phyloP scores from a whole-genome alignment of 2,888 invertebrate genomes.

The Thalpophila matura region DNA sequence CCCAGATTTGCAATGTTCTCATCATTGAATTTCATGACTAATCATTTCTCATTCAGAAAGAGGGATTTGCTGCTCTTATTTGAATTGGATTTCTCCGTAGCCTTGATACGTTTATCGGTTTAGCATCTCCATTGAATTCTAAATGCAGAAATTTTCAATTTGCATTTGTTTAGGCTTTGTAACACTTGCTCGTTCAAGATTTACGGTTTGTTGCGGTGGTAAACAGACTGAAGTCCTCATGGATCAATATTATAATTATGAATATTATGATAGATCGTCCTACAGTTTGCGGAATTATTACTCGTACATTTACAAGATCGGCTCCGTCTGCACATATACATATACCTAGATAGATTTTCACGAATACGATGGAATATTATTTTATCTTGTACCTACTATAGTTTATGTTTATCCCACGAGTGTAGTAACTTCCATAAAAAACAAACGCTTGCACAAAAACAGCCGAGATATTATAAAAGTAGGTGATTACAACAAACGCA shows the following conservation, averaged over 20 bases:
- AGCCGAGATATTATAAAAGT: slow-evolving; percentile 24
- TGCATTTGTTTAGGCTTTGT: slow-evolving; percentile 29
- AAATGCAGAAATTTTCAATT: slow-evolving; percentile 33
- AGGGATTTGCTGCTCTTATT: slow-evolving; percentile 14
- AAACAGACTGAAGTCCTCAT: slow-evolving; percentile 20
- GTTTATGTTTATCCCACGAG: slow-evolving; percentile 7
- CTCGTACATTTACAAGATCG: slow-evolving; percentile 19
- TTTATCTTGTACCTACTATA: neutral
- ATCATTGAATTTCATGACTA: slow-evolving; percentile 8
- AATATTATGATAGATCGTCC: slow-evolving; percentile 41
- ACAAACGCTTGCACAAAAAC: slow-evolving; percentile 17
- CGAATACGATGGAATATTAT: too few species aligned
- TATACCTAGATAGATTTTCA: too few species aligned
- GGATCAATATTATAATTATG: slow-evolving; percentile 35
- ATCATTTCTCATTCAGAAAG: slow-evolving; percentile 16
- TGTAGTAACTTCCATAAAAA: slow-evolving; percentile 2
- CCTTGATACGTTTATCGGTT: slow-evolving; percentile 25
- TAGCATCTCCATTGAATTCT: slow-evolving; percentile 21
- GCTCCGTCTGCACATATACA: slow-evolving; percentile 11
- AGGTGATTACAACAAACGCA: slow-evolving; percentile 35
- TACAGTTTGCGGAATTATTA: slow-evolving; percentile 17
- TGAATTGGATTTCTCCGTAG: slow-evolving; percentile 21
- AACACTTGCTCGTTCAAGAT: slow-evolving; percentile 33
- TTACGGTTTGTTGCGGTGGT: slow-evolving; percentile 29
- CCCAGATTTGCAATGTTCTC: neutral